These are phyloP conservation scores for Vicugna pacos DNA, from an alignment of 2,113 vertebrate genomes.

Conservation along the genomic window DNA sequence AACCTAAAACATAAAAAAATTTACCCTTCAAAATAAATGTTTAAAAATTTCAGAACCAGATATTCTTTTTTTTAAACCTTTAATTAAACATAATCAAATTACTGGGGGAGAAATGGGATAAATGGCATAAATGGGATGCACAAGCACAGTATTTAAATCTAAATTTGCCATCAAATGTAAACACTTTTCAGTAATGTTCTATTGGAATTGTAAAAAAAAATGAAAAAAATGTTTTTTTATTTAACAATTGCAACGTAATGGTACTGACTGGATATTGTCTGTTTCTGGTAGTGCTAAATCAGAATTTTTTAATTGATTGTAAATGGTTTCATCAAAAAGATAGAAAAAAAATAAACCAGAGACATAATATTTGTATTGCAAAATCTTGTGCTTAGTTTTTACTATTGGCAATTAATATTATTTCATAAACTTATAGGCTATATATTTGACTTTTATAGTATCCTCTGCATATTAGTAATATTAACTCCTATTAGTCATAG, in stretches of 20 bases:
- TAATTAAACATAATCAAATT: slow-evolving; percentile 68
- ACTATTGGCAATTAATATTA: neutral
- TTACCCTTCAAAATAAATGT: slow-evolving; percentile 64
- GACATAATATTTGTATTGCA: neutral
- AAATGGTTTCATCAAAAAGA: slow-evolving; percentile 26
- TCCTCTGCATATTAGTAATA: neutral
- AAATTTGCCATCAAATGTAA: slow-evolving; percentile 8
- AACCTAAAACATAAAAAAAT: too few relatives aligned
- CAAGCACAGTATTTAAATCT: slow-evolving; percentile 56
- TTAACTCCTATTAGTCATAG: neutral
- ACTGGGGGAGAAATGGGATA: neutral
- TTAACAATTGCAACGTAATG: slow-evolving; percentile 19
- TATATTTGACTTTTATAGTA: neutral
- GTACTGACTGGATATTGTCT: neutral
- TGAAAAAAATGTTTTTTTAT: neutral
- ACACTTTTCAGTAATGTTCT: neutral
- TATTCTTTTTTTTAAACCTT: slow-evolving; percentile 68
- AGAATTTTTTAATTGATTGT: neutral
- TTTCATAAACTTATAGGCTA: neutral
- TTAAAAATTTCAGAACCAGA: slow-evolving; percentile 62
- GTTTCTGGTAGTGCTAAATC: neutral
- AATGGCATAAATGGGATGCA: neutral
- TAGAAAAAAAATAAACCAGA: slow-evolving; percentile 6
- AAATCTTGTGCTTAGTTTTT: neutral
- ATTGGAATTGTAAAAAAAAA: neutral